phyloP scores from a whole-genome alignment of 1,140 invertebrate genomes.

The Drosophila parabipectinata region DNA sequence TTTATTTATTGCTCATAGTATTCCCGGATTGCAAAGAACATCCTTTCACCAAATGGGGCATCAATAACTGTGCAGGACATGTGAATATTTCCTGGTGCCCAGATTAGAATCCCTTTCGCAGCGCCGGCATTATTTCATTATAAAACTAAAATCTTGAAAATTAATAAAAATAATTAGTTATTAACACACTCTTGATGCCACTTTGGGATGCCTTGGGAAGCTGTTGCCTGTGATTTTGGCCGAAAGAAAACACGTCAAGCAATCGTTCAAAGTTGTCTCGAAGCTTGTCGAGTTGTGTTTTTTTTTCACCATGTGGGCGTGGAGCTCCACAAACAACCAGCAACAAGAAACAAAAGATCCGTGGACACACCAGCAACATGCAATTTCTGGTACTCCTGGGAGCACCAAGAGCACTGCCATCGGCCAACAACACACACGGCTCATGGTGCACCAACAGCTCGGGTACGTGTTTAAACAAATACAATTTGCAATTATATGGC shows the following conservation, averaged over 20 bases:
- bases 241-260: conserved; percentile 54
- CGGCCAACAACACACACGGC: conserved; percentile 18
- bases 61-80: no score
- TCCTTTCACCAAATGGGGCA: no score
- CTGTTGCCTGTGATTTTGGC: conserved; percentile 20
- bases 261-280: conserved; percentile 56
- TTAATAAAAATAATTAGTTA: conserved; percentile 60
- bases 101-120: neutral
- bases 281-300: conserved; percentile 15
- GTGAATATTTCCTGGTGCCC: neutral
- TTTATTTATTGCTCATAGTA: neutral
- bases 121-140: conserved; percentile 69
- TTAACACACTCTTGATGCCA: conserved; percentile 42
- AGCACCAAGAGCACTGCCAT: conserved; percentile 14
- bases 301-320: conserved; percentile 45
- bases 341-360: conserved; percentile 35
- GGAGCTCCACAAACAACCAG: conserved; percentile 19
- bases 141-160: conserved; percentile 32
- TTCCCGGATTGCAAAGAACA: no score
- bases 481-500: conserved; percentile 81
- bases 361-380: conserved; percentile 63
- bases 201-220: conserved; percentile 21
- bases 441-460: neutral
- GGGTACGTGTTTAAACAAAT: conserved; percentile 78
- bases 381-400: conserved; percentile 54